These are phyloP conservation scores for Microcebus jonahi DNA, from an alignment of 2,113 vertebrate species.

Conservation along the genomic window DNA sequence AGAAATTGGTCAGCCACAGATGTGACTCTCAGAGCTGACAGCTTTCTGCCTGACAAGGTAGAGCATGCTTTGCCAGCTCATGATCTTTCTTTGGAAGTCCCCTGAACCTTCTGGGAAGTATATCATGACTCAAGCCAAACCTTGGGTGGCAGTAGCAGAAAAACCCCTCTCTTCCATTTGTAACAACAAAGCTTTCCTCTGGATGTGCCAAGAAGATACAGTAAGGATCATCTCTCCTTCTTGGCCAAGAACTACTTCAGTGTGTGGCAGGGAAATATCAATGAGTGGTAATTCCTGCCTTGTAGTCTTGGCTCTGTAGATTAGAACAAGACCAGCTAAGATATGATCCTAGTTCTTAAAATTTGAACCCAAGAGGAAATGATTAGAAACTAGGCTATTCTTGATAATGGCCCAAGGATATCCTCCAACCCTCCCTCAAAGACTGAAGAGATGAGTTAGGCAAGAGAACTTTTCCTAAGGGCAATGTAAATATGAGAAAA, in stretches of 20 bases:
- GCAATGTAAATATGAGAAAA: neutral
- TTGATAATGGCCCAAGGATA: neutral
- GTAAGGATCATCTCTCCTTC: neutral
- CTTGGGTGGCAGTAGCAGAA: neutral
- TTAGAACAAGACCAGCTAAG: neutral
- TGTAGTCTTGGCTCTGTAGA: neutral
- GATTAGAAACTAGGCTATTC: neutral
- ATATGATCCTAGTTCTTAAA: slow-evolving; percentile 3
- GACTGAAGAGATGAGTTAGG: neutral
- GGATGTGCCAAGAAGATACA: neutral
- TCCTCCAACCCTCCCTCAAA: neutral
- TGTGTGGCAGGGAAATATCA: neutral
- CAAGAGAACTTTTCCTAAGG: neutral
- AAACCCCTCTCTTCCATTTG: neutral
- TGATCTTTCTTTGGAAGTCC: slow-evolving; percentile 70
- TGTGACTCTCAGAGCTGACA: neutral
- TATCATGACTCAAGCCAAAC: neutral
- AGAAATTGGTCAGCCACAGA: neutral
- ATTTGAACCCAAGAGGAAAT: neutral
- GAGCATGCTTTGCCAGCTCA: neutral
- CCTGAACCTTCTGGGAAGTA: slow-evolving; percentile 66
- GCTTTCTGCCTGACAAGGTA: slow-evolving; percentile 41
- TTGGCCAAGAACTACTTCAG: neutral
- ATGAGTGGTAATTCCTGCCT: neutral
- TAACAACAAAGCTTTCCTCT: neutral